Base-by-base conservation (phyloP, 2,888 invertebrate genomes). In the Xanthorhoe designata region DNA sequence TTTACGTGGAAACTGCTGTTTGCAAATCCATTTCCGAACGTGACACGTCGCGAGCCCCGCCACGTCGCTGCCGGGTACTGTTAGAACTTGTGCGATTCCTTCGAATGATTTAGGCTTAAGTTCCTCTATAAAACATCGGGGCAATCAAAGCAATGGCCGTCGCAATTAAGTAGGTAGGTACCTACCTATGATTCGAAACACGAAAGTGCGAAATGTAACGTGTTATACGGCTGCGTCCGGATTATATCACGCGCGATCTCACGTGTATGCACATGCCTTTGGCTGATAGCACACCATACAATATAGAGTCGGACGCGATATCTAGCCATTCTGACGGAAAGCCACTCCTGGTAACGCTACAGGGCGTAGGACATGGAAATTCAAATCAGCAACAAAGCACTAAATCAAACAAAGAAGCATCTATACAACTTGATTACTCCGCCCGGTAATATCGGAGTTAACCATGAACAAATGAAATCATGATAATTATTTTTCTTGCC, bases 1-100 rank as follows among this genome's bases (percentile, higher is more conserved):
- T 38, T 57, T 61, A 38, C 60, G 51, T 49, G 56, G 49, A 63
- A 68, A 29, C 24, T 55, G 5, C 55, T 56, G 60, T 63, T 67
- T 60, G 55, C 17, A 52, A 63, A 67, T 60, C 56, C 59, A 63
- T 53, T 67, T 67, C 58, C 49, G 58, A 61, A 54, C 42, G 60
- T 49, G 66, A 56, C 62, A 63, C 62, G 62, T 54, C 59, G 29
- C 47, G 17, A 38, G 9, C 45, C 51, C 38, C 29, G 42, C n/a
- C 24, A 42, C 53, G 59, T 51, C 17, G 61, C 50, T 35, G 18
- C 24, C 13, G 32, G 49, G 49, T 53, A 60, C 38, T n/a, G 38
- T 50, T 29, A 29, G 42, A 24, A 24, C 32, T 32, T 32, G 24
- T 24, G 24, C 24, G 24, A 24, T 19, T 45, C 45, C 47, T 15